Evolutionary conservation across 2,113 vertebrate species (phyloP).

Genomic region (Epinephelus moara): DNA sequence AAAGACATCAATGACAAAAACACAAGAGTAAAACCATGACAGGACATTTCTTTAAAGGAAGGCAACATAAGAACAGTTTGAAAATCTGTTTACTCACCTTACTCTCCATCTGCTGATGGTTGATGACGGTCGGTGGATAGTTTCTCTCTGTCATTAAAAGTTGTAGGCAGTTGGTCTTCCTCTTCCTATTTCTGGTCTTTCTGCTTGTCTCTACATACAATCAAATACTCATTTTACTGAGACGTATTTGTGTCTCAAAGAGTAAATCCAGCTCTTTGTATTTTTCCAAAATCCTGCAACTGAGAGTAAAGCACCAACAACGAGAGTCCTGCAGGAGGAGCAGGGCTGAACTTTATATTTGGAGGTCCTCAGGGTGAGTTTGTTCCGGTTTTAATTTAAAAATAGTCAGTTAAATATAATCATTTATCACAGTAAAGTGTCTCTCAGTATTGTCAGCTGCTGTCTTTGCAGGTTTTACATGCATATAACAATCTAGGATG

Average conservation of each 20-base stretch:
- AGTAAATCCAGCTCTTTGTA: background rate
- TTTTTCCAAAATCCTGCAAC: constrained; percentile 2
- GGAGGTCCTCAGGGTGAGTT: background rate
- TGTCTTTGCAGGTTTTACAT: background rate
- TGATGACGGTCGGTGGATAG: background rate
- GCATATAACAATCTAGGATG: background rate
- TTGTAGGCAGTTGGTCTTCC: background rate
- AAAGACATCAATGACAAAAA: no score
- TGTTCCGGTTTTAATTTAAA: background rate
- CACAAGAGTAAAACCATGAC: no score
- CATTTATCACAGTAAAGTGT: background rate
- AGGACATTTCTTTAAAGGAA: no score
- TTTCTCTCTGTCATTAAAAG: background rate
- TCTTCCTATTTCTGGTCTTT: background rate
- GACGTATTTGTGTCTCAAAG: background rate
- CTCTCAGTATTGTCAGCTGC: background rate
- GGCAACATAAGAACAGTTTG: no score
- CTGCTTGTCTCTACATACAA: background rate
- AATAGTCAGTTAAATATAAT: background rate
- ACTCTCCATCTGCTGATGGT: constrained; percentile 21
- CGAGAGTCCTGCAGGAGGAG: background rate
- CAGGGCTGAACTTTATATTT: background rate
- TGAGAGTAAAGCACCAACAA: background rate
- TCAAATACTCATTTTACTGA: background rate
- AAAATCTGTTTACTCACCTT: constrained; percentile 26